phyloP scores from a whole-genome alignment of 2,888 invertebrate genomes.

The Metallyticus violacea region DNA sequence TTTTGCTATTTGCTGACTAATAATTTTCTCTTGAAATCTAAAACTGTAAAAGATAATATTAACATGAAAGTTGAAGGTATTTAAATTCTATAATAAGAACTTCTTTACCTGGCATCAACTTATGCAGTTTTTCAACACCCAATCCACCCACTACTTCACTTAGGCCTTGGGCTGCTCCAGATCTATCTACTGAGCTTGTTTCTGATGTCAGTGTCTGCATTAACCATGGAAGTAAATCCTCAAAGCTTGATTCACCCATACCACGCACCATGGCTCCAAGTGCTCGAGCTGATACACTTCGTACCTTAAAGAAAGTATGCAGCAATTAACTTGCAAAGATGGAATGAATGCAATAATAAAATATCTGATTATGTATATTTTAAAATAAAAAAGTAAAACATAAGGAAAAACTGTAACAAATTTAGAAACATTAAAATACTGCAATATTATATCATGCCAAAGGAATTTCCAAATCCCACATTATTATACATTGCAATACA shows the following conservation, averaged over 20 bases:
- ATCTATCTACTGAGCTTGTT: slow-evolving; percentile 90
- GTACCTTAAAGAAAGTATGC: slow-evolving; percentile 55
- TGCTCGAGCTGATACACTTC: slow-evolving; percentile 93
- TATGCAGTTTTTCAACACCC: slow-evolving; percentile 91
- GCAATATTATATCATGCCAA: too few relatives aligned
- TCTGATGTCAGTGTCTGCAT: slow-evolving; percentile 97
- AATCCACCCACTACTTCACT: slow-evolving; percentile 96
- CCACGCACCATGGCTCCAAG: slow-evolving; percentile 97
- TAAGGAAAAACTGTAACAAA: too few relatives aligned
- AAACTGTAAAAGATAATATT: background rate
- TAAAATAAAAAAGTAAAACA: too few relatives aligned
- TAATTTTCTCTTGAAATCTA: background rate
- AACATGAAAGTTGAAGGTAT: background rate
- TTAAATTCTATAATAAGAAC: background rate
- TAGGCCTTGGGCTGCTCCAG: slow-evolving; percentile 95
- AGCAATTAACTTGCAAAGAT: too few relatives aligned
- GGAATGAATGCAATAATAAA: too few relatives aligned
- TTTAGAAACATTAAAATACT: too few relatives aligned
- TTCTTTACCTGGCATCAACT: slow-evolving; percentile 85
- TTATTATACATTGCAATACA: too few relatives aligned
- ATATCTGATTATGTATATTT: too few relatives aligned
- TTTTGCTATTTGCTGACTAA: background rate
- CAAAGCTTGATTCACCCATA: slow-evolving; percentile 95
- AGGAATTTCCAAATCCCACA: too few relatives aligned
- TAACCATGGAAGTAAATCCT: slow-evolving; percentile 95